phyloP scores from a whole-genome alignment of 2,888 invertebrate genomes.

The Neocrepidodera transversa region DNA sequence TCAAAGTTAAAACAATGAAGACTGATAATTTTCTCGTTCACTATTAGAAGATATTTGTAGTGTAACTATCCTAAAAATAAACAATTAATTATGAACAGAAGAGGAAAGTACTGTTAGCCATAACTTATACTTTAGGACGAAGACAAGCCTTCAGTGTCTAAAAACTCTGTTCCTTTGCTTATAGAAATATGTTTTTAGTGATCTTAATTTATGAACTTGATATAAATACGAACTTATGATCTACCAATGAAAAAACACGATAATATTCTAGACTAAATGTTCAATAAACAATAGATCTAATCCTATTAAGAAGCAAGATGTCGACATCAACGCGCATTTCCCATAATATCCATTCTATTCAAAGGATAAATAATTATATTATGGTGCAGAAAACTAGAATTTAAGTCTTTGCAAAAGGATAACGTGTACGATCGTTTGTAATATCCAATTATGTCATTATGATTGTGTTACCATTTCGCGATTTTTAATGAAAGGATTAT shows the following conservation, averaged over 20 bases:
- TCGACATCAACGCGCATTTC: slow-evolving; percentile 1
- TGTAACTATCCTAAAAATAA: too few relatives aligned
- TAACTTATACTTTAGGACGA: too few relatives aligned
- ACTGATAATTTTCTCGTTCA: too few relatives aligned
- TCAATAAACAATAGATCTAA: not conserved
- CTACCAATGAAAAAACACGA: not conserved
- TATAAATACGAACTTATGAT: too few relatives aligned
- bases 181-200: too few relatives aligned
- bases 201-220: too few relatives aligned
- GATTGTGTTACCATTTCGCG: slow-evolving; percentile 46
- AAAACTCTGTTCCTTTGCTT: too few relatives aligned
- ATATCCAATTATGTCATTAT: slow-evolving; percentile 51
- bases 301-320: not conserved
- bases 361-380: slow-evolving; percentile 4
- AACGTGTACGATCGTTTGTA: slow-evolving; percentile 43
- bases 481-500: slow-evolving; percentile 46
- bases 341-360: slow-evolving; percentile 9
- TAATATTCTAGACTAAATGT: not conserved
- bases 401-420: slow-evolving; percentile 27
- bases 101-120: too few relatives aligned
- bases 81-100: too few relatives aligned
- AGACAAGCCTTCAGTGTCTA: too few relatives aligned
- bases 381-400: slow-evolving; percentile 4
- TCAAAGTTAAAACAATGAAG: too few relatives aligned
- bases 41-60: too few relatives aligned